Conservation (phyloP, 2,113 vertebrate species). For the Quiscalus mexicanus region DNA sequence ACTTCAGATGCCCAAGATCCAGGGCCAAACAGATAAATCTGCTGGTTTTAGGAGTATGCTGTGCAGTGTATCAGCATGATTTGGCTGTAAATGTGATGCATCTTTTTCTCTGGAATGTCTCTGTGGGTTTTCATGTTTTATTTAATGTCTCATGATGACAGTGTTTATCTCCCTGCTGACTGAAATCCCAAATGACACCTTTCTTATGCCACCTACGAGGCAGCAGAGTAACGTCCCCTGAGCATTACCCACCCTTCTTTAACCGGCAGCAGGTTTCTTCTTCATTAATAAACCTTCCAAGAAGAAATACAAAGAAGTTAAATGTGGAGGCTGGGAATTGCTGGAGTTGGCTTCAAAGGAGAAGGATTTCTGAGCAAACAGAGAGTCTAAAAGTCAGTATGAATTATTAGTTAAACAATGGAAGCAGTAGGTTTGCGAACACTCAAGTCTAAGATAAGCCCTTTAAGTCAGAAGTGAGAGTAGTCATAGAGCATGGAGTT, state of each 20-base stretch:
- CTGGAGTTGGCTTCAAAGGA: neutral
- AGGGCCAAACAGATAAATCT: neutral
- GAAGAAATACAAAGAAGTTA: neutral
- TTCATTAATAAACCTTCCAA: neutral
- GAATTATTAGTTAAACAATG: neutral
- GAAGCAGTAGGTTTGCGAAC: neutral
- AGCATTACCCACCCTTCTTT: neutral
- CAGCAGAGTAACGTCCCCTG: neutral
- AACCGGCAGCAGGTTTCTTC: neutral
- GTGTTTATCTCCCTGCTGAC: neutral
- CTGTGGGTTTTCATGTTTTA: neutral
- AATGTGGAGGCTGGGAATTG: neutral
- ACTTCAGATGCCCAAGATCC: neutral
- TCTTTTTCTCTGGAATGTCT: neutral
- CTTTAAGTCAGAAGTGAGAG: neutral
- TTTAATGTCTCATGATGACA: neutral
- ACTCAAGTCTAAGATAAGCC: neutral
- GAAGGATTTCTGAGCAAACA: neutral
- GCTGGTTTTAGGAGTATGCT: neutral
- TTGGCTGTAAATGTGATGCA: neutral
- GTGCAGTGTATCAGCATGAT: fast-evolving
- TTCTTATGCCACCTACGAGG: neutral
- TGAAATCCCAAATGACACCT: neutral
- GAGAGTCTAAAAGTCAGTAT: neutral
- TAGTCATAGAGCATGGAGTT: neutral